Percentiles rank a stretch among this genome's conserved stretches.
phyloP scores from a whole-genome alignment of 2,113 vertebrate genomes.

The Hydrolagus affinis region DNA sequence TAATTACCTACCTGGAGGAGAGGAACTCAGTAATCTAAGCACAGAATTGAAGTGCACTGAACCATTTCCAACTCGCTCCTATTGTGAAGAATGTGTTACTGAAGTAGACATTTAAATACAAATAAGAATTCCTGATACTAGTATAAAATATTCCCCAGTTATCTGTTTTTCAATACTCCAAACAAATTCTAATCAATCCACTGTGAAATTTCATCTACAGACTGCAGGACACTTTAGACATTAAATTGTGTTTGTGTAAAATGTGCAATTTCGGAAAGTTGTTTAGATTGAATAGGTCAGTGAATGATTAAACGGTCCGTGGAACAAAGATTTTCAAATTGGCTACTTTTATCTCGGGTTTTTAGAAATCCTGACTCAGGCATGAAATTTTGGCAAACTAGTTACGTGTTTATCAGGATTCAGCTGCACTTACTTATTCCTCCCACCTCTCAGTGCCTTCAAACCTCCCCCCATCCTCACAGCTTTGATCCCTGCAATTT shows the following conservation, averaged over 20 bases:
- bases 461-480: conserved; percentile 18
- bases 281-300: conserved; percentile 13
- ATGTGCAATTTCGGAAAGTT: conserved; percentile 1
- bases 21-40: not conserved
- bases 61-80: not conserved
- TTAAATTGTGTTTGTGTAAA: conserved; percentile 17
- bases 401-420: conserved; percentile 29
- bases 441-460: not conserved
- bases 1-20: conserved; percentile 23
- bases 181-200: not conserved
- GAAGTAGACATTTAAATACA: not conserved
- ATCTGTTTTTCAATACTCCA: not conserved
- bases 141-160: not conserved
- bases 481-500: conserved; percentile 24
- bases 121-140: not conserved
- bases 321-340: conserved; percentile 23
- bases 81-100: not conserved
- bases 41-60: not conserved
- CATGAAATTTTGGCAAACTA: conserved; percentile 20
- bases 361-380: not conserved
- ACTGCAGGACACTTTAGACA: conserved; percentile 11
- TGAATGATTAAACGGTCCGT: conserved; percentile 20
- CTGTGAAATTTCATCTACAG: not conserved
- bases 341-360: conserved; percentile 10
- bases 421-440: conserved; percentile 29